Conservation (phyloP, 1,140 invertebrate species). For the Trissolcus basalis region DNA sequence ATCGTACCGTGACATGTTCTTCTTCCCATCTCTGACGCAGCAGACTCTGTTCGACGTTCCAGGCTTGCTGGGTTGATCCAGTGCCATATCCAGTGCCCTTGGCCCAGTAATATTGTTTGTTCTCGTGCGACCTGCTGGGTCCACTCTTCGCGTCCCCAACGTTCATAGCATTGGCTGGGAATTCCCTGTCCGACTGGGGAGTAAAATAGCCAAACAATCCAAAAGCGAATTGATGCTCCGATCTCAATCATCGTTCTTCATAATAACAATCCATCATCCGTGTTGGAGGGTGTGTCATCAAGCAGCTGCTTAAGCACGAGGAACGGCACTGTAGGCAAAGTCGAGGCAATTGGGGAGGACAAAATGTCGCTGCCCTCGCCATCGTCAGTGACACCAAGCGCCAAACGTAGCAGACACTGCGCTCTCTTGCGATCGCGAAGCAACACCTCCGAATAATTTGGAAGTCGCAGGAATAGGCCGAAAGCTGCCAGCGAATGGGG, state of each 20-base stretch:
- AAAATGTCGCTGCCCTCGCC: slow-evolving; percentile 91
- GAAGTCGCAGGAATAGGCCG: slow-evolving; percentile 89
- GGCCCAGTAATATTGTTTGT: slow-evolving; percentile 95
- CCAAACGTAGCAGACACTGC: slow-evolving; percentile 88
- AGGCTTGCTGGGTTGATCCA: slow-evolving; percentile 94
- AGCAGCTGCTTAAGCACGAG: slow-evolving; percentile 85
- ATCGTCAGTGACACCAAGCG: slow-evolving; percentile 92
- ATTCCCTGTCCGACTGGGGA: slow-evolving; percentile 81
- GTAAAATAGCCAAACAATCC: slow-evolving; percentile 92
- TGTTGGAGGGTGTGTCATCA: slow-evolving; percentile 85
- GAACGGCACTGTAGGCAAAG: slow-evolving; percentile 91
- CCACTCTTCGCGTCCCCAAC: slow-evolving; percentile 42
- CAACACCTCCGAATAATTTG: slow-evolving; percentile 91
- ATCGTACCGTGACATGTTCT: slow-evolving; percentile 88
- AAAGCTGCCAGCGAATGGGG: slow-evolving; percentile 93
- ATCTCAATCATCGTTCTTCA: slow-evolving; percentile 88
- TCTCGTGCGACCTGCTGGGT: slow-evolving; percentile 74
- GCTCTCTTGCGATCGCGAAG: slow-evolving; percentile 89
- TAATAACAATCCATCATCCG: slow-evolving; percentile 87
- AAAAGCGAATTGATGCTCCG: slow-evolving; percentile 89
- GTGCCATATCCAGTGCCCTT: slow-evolving; percentile 97
- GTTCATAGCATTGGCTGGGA: slow-evolving; percentile 41
- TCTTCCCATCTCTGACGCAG: slow-evolving; percentile 91
- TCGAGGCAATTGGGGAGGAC: slow-evolving; percentile 83
- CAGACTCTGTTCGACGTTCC: slow-evolving; percentile 96